Base-by-base conservation (phyloP, 2,113 vertebrate genomes). In the Hypomesus transpacificus region DNA sequence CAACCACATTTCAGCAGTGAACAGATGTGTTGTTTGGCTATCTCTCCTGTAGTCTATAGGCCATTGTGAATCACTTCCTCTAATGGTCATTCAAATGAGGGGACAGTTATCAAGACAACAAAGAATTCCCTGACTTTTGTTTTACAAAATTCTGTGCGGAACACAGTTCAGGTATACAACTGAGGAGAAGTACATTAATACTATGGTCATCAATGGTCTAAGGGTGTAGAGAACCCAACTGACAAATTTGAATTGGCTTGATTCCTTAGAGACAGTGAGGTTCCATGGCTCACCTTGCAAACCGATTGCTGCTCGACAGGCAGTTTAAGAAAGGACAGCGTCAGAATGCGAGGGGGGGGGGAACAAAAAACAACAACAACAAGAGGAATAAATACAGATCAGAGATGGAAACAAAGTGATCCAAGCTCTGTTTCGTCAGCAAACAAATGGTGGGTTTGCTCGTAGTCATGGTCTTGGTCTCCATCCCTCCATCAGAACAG, bases 71-170 rank as follows among this genome's bases (percentile, higher is more conserved):
- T 79, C 63, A 60, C 73, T 79, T 78, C 74, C 73, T 76, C 69
- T 83, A 71, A 84, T 74, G 77, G 72, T 84, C 75, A 61, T 81
- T 81, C 78, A 71, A 6, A 84, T 17, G 75, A 75, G 79, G 80
- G 74, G 74, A 78, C 80, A n/a, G 76, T 86, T 74, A 63, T 80
- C 84, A 73, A 89, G 82, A 84, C 74, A 86, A 69, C 80, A 82
- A 75, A 84, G 79, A 86, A 78, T 81, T 90, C 88, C 91, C 91
- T 90, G 89, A 90, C 87, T 87, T 87, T 80, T 82, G 88, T 88
- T 86, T 89, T 84, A 87, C 78, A 89, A 86, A 88, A 80, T 74
- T 82, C 83, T 82, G 79, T 71, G 78, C 58, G 74, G 80, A 77
- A 76, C 75, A 86, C 80, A 86, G 75, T 87, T 86, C 79, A 88